phyloP scores from a whole-genome alignment of 2,888 invertebrate genomes.

The Phaedon cochleariae region DNA sequence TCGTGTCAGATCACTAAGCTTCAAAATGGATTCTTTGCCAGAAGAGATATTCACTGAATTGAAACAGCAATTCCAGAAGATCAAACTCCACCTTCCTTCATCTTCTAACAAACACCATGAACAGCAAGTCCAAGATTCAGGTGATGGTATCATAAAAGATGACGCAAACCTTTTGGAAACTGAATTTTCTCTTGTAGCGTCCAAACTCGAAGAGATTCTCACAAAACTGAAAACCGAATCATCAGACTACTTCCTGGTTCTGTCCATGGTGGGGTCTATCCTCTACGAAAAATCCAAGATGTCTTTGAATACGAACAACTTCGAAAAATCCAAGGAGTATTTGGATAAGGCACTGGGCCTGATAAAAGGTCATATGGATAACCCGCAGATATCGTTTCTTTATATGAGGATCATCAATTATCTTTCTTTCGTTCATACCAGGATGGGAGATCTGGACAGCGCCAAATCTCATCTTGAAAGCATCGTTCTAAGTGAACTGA shows the following conservation, averaged over 20 bases:
- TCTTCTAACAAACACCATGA: conserved; percentile 2
- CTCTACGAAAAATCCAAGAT: conserved; percentile 59
- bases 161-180: conserved; percentile 36
- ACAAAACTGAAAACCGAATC: conserved; percentile 33
- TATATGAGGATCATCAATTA: conserved; percentile 68
- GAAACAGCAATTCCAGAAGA: conserved; percentile 27
- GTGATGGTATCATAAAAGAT: conserved; percentile 31
- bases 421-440: conserved; percentile 67
- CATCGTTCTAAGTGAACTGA: conserved; percentile 56
- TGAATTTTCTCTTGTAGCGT: conserved; percentile 38
- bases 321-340: conserved; percentile 46
- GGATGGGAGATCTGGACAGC: conserved; percentile 63
- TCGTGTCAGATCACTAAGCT: conserved; percentile 26
- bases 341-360: conserved; percentile 52
- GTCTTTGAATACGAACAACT: conserved; percentile 46
- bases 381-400: conserved; percentile 61
- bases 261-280: conserved; percentile 57
- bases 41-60: conserved; percentile 25
- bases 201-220: conserved; percentile 44
- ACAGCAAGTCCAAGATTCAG: conserved; percentile 24
- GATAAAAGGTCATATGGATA: conserved; percentile 45
- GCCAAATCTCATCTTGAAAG: conserved; percentile 65
- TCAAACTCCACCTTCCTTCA: conserved; percentile 4
- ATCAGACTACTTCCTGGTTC: conserved; percentile 47
- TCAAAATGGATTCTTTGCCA: conserved; percentile 22